phyloP scores from a whole-genome alignment of 2,113 vertebrate species.

The Eulacestoma nigropectus region DNA sequence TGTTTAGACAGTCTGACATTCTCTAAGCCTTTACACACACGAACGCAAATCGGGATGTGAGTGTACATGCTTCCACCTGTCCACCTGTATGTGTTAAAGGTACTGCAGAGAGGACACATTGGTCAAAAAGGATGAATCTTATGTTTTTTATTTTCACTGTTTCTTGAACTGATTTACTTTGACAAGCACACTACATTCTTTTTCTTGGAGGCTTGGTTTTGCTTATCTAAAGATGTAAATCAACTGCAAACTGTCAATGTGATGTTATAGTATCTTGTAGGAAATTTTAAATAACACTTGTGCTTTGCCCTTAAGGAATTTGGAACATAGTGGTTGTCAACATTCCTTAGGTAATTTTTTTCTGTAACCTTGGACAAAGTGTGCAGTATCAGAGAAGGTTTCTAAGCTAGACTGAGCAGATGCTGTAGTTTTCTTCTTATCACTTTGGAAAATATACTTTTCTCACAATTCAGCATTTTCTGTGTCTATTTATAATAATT shows the following conservation, averaged over 20 bases:
- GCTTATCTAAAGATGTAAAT: neutral
- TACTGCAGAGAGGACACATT: neutral
- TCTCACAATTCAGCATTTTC: neutral
- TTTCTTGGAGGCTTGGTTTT: neutral
- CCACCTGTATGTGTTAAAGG: neutral
- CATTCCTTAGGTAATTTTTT: neutral
- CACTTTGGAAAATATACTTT: neutral
- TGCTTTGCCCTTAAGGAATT: neutral
- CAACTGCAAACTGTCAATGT: neutral
- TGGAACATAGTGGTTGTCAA: neutral
- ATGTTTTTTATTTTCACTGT: neutral
- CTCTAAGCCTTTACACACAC: neutral
- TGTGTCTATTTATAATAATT: neutral
- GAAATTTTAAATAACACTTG: neutral
- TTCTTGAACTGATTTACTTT: neutral
- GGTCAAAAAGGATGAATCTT: neutral
- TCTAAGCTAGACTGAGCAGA: neutral
- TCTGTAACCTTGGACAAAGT: neutral
- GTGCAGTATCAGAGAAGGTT: neutral
- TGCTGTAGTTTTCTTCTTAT: neutral
- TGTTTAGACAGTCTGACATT: neutral
- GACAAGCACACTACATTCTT: neutral
- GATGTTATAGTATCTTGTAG: neutral
- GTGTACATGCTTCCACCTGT: neutral
- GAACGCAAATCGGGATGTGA: neutral